These are phyloP conservation scores for Drosophila malerkotliana DNA, from an alignment of 1,140 invertebrate species.

Conservation along the genomic window DNA sequence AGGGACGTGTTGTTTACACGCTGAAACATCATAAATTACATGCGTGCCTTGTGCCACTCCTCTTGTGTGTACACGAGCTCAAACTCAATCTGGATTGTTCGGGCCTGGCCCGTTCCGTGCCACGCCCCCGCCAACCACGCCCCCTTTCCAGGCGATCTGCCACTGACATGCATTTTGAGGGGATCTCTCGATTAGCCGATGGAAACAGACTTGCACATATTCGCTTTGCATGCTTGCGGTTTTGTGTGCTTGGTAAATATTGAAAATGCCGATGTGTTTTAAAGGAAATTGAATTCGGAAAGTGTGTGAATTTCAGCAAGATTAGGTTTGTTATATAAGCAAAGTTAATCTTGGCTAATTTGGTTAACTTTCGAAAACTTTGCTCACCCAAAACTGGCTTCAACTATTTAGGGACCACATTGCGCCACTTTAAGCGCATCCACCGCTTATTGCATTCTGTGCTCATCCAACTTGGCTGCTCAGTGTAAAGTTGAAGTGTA, in stretches of 20 bases:
- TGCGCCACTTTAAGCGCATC: not conserved
- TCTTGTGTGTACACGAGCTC: conserved; percentile 73
- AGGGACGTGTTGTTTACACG: conserved; percentile 77
- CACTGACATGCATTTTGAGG: conserved; percentile 43
- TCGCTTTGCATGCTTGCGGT: conserved; percentile 24
- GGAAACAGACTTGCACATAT: conserved; percentile 17
- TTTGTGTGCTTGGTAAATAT: conserved; percentile 57
- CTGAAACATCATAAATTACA: conserved; percentile 82
- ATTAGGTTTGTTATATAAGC: not conserved
- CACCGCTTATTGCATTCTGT: conserved; percentile 13
- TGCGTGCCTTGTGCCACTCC: conserved; percentile 75
- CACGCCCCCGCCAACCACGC: not conserved
- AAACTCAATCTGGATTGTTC: conserved; percentile 63
- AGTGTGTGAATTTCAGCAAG: conserved; percentile 35
- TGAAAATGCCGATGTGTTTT: conserved; percentile 47
- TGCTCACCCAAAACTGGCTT: not conserved
- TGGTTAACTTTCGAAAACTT: not conserved
- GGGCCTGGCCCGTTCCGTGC: conserved; percentile 4
- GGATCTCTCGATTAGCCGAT: conserved; percentile 34
- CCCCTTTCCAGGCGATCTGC: not conserved
- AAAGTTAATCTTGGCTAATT: no score
- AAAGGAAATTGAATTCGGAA: conserved; percentile 60
- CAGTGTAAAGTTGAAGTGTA: conserved; percentile 54
- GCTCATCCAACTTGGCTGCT: conserved; percentile 21
- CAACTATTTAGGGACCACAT: no score